Base-by-base conservation (phyloP, 2,113 vertebrate genomes). In the Xenotilapia longispinis region DNA sequence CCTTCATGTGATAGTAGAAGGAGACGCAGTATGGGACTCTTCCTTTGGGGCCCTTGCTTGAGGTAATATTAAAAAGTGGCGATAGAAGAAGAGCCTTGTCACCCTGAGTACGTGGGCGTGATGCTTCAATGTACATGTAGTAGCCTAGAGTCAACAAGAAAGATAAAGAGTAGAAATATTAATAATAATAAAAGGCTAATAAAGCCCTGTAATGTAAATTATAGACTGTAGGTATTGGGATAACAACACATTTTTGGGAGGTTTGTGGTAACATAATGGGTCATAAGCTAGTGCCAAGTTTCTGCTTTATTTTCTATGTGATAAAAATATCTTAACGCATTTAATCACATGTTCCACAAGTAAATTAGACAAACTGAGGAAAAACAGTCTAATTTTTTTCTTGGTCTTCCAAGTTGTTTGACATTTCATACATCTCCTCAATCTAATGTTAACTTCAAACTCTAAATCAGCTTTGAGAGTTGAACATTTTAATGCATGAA, bases 1-100 rank as follows among this genome's bases (percentile, higher is more conserved):
- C 99, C 0, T 98, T 99, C 98, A 99, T 99, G 95, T 99, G 98
- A 95, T 99, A 99, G 96, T 97, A 99, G 96, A 99, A 99, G 84
- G 98, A 98, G 93, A 99, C 96, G 7, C 99, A 99, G 95, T 99
- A 99, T 13, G 98, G 97, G 85, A 98, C 96, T 31, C 98, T 97
- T 92, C 96, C 95, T 21, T 95, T 94, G 45, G 96, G 96, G 10
- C 96, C 95, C 15, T 82, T 96, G 60, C 89, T 90, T 84, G 97
- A 95, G 3, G 97, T 97, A 83, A 98, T 97, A 3, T 99, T 99
- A 95, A 98, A 99, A 86, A 99, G 95, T 3, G 98, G 99, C 58
- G 98, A 99, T 90, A 99, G 96, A 75, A 99, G 94, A 26, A 98
- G 96, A 2, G 99, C 98, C 17, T 97, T 98, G 95, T 99, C 99